Base-by-base conservation (phyloP, 1,140 invertebrate species). In the Saccostrea echinata region DNA sequence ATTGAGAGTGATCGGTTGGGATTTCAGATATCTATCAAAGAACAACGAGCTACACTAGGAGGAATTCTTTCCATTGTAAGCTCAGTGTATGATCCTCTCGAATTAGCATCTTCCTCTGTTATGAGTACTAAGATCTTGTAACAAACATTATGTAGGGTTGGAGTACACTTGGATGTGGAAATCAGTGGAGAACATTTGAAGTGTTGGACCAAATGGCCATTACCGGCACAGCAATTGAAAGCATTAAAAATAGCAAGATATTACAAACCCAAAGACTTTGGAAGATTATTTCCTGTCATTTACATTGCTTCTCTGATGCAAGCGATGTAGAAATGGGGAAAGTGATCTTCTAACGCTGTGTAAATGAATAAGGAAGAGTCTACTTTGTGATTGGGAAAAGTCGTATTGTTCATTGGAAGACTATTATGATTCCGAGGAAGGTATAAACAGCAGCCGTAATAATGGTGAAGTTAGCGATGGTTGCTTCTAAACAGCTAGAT, bases 391-490 rank as follows among this genome's bases (percentile, higher is more conserved):
- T 90, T 30, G 87, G 88, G 13, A 95, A 95, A n/a, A 90, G 92
- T 18, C 90, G 92, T 83, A 90, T 94, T 0, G 85, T 92, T 0
- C 94, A 94, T 12, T 30, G 94, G 13, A 93, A 93, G 85, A 71
- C 85, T 0, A 76, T 93, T 24, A 93, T 93, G 0, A 94, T 95
- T 43, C 94, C 95, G 0, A 88, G 94, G 33, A 87, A 95, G 3
- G 94, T 95, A 89, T 90, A 95, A 2, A 91, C 94, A 85, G 95
- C 93, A 16, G 94, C 95, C 0, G 71, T 95, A 0, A 80, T 95
- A n/a, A 93, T 92, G 2, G 91, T 89, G 3, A 88, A 92, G 43
- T 21, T 95, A 84, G 87, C 16, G 9, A 43, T 9, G n/a, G 43
- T 43, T 43, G 64, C 13, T 57, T 57, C 55, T 57, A 12, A 57